Evolutionary conservation across 2,113 vertebrate species (phyloP).

Genomic region (Stigmatopora argus): DNA sequence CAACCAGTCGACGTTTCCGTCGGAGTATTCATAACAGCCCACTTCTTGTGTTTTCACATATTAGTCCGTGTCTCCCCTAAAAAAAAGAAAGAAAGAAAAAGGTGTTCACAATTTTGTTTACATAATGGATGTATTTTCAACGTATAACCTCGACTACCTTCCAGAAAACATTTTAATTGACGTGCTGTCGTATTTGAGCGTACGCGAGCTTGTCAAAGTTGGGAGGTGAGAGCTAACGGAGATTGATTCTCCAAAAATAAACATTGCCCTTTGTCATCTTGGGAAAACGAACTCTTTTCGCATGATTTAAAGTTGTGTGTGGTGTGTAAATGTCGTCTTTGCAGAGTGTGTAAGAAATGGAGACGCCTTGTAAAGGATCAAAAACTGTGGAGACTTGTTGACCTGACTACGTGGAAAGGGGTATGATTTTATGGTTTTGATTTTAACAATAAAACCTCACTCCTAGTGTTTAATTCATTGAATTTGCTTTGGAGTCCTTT

Average conservation of each 20-base stretch:
- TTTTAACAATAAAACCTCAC: no score
- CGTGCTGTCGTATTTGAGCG: constrained; percentile 67
- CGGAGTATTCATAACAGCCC: constrained; percentile 36
- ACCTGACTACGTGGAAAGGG: constrained; percentile 71
- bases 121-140: constrained; percentile 66
- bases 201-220: constrained; percentile 64
- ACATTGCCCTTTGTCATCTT: not conserved
- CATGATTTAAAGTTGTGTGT: constrained; percentile 15
- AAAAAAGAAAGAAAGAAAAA: not conserved
- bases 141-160: constrained; percentile 62
- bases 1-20: constrained; percentile 36
- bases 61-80: constrained; percentile 38
- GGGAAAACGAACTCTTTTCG: constrained; percentile 10
- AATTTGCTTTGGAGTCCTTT: no score
- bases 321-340: constrained; percentile 28
- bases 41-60: constrained; percentile 47
- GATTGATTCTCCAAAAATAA: constrained; percentile 1
- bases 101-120: constrained; percentile 55
- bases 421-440: constrained; percentile 39
- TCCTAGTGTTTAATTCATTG: no score
- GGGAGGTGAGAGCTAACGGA: constrained; percentile 55
- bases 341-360: constrained; percentile 73
- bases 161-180: constrained; percentile 75
- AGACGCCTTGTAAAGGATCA: constrained; percentile 72
- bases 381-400: constrained; percentile 70